Conservation (phyloP, 2,797 vertebrate genomes). For the Psittacula echo region DNA sequence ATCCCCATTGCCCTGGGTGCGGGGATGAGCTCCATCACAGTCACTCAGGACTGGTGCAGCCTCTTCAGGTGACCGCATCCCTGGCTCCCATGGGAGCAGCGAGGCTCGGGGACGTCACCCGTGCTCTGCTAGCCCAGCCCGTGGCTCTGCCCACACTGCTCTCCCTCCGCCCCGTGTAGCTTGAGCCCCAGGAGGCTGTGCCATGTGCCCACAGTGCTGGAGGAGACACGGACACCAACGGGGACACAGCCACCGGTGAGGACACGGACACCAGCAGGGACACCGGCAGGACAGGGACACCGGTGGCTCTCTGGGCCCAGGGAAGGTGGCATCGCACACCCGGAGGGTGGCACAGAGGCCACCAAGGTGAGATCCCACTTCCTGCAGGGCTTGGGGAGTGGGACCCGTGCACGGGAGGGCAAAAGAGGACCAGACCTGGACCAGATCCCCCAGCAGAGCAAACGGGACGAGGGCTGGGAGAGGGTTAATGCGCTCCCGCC, state of each 20-base stretch:
- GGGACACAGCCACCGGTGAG: neutral
- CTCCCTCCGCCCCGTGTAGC: neutral
- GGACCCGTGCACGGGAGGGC: accelerated
- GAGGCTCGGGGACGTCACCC: neutral
- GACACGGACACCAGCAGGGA: accelerated
- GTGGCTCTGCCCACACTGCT: slow-evolving; percentile 3
- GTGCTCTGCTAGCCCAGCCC: neutral
- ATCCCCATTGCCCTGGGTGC: accelerated
- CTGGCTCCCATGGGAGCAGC: neutral
- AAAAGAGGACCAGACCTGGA: accelerated
- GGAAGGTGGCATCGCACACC: neutral
- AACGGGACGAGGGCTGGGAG: neutral
- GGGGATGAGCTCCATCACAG: accelerated
- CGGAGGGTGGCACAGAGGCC: neutral
- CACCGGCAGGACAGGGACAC: neutral
- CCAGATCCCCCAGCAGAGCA: accelerated
- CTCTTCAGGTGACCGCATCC: neutral
- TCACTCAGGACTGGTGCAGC: neutral
- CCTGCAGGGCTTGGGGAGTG: neutral
- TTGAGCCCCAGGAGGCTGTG: neutral
- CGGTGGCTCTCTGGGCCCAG: neutral
- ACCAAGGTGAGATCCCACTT: neutral
- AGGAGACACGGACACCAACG: neutral
- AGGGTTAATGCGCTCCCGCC: neutral
- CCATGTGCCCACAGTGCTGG: neutral